phyloP scores from a whole-genome alignment of 2,888 invertebrate species.

The Fragum whitleyi region DNA sequence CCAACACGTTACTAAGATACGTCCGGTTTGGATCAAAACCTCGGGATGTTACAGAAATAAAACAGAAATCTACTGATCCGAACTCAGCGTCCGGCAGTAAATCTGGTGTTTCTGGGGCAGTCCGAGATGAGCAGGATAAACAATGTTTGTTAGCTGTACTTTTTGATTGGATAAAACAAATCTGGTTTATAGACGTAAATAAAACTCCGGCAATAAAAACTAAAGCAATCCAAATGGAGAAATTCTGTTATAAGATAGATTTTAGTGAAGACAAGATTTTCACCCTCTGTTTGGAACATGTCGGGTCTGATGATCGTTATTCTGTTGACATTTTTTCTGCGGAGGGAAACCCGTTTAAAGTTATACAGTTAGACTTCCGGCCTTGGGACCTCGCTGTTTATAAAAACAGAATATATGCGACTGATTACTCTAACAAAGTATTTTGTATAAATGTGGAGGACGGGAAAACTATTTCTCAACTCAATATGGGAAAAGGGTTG shows the following conservation, averaged over 20 bases:
- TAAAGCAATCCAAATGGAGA: background rate
- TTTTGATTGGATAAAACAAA: background rate
- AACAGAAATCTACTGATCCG: conserved; percentile 8
- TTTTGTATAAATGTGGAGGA: background rate
- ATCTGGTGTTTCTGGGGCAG: conserved; percentile 1
- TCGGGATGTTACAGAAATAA: background rate
- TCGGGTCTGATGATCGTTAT: too few species aligned
- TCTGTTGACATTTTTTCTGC: background rate
- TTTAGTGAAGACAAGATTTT: conserved; percentile 8
- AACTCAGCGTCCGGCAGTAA: background rate
- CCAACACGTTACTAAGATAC: background rate
- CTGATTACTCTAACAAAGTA: conserved; percentile 2
- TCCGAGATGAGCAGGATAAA: too few species aligned
- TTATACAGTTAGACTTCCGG: background rate
- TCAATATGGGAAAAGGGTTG: background rate
- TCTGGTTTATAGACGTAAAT: background rate
- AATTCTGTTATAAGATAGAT: background rate
- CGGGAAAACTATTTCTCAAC: background rate
- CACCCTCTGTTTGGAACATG: background rate
- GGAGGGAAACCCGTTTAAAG: too few species aligned
- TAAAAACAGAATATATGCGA: background rate
- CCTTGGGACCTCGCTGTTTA: background rate
- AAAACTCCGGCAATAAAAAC: too few species aligned
- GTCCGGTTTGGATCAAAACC: too few species aligned
- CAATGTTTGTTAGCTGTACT: background rate